Base-by-base conservation (phyloP, 2,113 vertebrate species). In the Cebidichthys violaceus region DNA sequence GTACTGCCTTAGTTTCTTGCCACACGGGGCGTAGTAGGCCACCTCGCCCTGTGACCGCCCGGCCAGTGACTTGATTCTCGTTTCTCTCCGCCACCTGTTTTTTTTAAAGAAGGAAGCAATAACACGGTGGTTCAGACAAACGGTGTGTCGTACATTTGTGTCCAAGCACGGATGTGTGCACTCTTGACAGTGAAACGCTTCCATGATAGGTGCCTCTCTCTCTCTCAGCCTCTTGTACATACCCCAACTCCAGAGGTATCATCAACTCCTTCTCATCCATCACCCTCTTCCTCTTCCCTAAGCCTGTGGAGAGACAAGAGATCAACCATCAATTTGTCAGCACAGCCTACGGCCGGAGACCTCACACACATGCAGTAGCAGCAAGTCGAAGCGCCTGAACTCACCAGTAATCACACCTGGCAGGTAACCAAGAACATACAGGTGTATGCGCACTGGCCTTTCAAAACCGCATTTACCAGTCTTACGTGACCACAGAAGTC, bases 1-100 rank as follows among this genome's bases (percentile, higher is more conserved):
- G 93, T 98, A 99, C 92, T 99, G 98, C 55, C 98, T 96, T 85
- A 99, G 94, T 89, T 99, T 98, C 95, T 99, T 99, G 77, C 98
- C 98, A 92, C 97, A 99, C 2, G 98, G 97, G 76, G 97, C 94
- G 89, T 98, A 99, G 96, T 99, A 98, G 0, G 97, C 96, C 89
- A 99, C 97, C 92, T 99, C 98, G 82, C 97, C 98, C 92, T 97
- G 98, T 72, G 97, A 95, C 39, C 97, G 97, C 79, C 97, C 97
- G 59, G 96, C 95, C 1, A 96, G 91, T 80, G 96, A 96, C 92
- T 97, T 97, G 91, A 99, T 96, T 93, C 97, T 95, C 22, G 98
- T 98, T 95, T 99, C 98, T 94, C 98, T 96, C 79, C 97, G 97
- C 98, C 98, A 99, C 86, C 98, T 99, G 89, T 70, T 79, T 71